These are phyloP conservation scores for Tachypleus tridentatus DNA, from an alignment of 1,140 invertebrate genomes.

Conservation along the genomic window DNA sequence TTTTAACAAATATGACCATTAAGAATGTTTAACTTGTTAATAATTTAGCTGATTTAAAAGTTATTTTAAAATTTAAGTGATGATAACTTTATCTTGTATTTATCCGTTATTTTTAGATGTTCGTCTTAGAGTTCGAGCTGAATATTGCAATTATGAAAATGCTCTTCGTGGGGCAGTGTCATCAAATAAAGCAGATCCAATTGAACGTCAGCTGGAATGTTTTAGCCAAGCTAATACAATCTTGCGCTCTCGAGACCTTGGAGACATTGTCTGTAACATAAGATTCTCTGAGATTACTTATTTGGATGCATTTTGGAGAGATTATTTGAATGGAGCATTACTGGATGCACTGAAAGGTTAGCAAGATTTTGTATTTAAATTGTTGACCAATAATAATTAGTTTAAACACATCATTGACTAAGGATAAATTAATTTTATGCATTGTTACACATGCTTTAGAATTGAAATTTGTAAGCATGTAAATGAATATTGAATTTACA, in stretches of 20 bases:
- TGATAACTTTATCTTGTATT: too few species aligned
- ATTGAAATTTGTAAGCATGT: too few species aligned
- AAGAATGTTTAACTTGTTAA: too few species aligned
- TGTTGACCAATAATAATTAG: too few species aligned
- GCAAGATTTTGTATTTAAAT: too few species aligned
- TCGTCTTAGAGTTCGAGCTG: constrained; percentile 21
- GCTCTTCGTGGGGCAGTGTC: constrained; percentile 28
- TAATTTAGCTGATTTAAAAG: too few species aligned
- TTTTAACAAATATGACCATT: too few species aligned
- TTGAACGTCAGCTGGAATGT: constrained; percentile 32
- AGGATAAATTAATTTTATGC: too few species aligned
- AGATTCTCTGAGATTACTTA: constrained; percentile 35
- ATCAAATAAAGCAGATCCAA: constrained; percentile 29
- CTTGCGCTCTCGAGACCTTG: constrained; percentile 31
- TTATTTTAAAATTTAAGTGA: too few species aligned
- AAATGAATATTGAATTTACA: too few species aligned
- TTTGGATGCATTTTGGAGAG: constrained; percentile 35
- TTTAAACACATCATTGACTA: too few species aligned
- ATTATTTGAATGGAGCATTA: constrained; percentile 35
- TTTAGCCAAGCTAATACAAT: constrained; percentile 32
- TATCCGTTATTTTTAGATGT: constrained; percentile 14
- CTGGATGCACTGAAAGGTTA: constrained; percentile 33
- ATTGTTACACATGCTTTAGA: too few species aligned
- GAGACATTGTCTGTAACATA: constrained; percentile 35
- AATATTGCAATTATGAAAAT: constrained; percentile 26